Evolutionary conservation across 1,140 invertebrate genomes (phyloP).

Genomic region (Zaprionus africanus): DNA sequence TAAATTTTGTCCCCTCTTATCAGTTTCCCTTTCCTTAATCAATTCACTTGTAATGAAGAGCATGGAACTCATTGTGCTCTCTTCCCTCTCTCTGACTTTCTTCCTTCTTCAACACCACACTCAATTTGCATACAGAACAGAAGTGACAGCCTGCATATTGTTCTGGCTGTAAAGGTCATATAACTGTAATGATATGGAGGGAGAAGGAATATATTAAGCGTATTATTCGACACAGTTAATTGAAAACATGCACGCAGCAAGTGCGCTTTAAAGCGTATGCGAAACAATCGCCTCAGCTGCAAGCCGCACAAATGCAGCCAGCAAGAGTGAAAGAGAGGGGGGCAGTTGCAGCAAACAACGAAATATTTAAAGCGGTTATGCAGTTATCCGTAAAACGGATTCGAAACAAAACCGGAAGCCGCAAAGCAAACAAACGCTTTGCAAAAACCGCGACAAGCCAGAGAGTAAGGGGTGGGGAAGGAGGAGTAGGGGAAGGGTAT

Average conservation of each 20-base stretch:
- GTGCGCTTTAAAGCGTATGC: neutral
- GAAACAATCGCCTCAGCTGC: neutral
- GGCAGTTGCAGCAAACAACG: constrained; percentile 11
- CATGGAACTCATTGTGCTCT: neutral
- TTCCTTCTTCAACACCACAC: neutral
- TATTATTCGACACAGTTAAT: constrained; percentile 9
- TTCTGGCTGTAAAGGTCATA: neutral
- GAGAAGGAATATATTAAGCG: constrained; percentile 9
- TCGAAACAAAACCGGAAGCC: constrained; percentile 74
- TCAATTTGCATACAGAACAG: constrained; percentile 24
- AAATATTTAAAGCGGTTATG: constrained; percentile 63
- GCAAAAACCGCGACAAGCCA: constrained; percentile 68
- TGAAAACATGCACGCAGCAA: neutral
- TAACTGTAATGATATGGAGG: constrained; percentile 25
- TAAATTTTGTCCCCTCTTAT: neutral
- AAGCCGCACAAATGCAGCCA: constrained; percentile 4
- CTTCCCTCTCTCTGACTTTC: neutral
- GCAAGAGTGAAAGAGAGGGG: neutral
- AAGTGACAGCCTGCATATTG: neutral
- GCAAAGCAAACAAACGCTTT: constrained; percentile 78
- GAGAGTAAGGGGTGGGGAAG: constrained; percentile 3
- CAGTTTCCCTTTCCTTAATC: neutral
- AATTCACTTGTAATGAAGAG: neutral
- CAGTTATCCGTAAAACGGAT: constrained; percentile 65
- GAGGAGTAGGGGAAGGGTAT: too few relatives aligned